Evolutionary conservation across 2,797 vertebrate species (phyloP), one percentile per base, ranked within the genome.

Genomic region (Notamacropus eugenii): DNA sequence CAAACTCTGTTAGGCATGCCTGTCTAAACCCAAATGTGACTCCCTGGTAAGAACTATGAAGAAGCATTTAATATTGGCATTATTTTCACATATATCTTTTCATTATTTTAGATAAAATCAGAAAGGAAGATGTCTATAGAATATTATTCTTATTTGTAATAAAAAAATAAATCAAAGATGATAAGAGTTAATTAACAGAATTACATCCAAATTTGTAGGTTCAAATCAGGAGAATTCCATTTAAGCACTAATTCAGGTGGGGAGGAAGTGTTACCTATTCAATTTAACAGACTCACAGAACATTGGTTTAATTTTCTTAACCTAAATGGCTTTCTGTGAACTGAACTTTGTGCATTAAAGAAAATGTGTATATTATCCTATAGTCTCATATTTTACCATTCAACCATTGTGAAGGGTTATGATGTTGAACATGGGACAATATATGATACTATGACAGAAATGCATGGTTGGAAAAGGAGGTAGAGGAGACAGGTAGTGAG

Each of bases 21-120:
- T 82, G 46, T 82, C n/a, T 40, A 27, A 82, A 82, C 0, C 9
- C 19, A 82, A 46, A 46, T 82, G 22, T 46, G 6, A 24, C 40
- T 82, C 74, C 19, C 8, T 46, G 11, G 8, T 46, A 40, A 40
- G n/a, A 74, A 82, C 40, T 10, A 82, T 82, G 74, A 46, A 82
- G 16, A 9, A 82, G n/a, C 19, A 46, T 46, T 46, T 46, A 40
- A 74, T 40, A 22, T 19, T 22, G 5, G n/a, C 16, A 82, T 82
- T 40, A 2, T 82, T 82, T 82, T 27, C 40, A 54, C 90, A 58
- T 2, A 90, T 24, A 58, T 50, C 9, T 13, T 91, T 92, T 94
- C 13, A 92, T 90, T 93, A 92, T 52, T 93, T 93, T 13, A 94
- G 91, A 93, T 54, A 4, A 96, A 95, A 52, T 92, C 10, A 74